Conservation (phyloP, 2,888 invertebrate species). For the Andrena trimmerana region DNA sequence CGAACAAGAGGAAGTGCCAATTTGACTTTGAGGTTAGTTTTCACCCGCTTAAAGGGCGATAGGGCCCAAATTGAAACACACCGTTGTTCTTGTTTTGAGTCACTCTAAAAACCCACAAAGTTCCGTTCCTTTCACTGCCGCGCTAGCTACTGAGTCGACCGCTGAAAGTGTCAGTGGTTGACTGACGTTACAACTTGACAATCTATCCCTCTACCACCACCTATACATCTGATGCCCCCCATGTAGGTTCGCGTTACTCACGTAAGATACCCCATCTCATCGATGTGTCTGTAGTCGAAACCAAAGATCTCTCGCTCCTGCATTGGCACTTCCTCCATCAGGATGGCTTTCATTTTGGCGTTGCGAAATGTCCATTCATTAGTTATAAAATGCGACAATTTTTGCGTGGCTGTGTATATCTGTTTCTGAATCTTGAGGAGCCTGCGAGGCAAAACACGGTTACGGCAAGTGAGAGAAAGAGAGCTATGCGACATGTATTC, state of each 20-base stretch:
- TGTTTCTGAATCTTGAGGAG: conserved; percentile 92
- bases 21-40: too few relatives aligned
- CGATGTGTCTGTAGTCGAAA: conserved; percentile 87
- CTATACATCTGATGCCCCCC: too few relatives aligned
- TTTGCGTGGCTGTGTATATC: conserved; percentile 91
- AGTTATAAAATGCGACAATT: conserved; percentile 90
- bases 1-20: too few relatives aligned
- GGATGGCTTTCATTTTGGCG: conserved; percentile 85
- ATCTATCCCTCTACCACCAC: not conserved
- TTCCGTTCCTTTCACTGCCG: too few relatives aligned
- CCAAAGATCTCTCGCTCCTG: conserved; percentile 86
- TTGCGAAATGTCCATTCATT: conserved; percentile 93
- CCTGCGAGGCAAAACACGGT: conserved; percentile 85
- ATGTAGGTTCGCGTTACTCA: conserved; percentile 46
- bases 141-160: too few relatives aligned
- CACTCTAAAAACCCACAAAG: too few relatives aligned
- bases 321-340: conserved; percentile 81
- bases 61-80: too few relatives aligned
- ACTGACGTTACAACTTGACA: not conserved
- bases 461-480: too few relatives aligned
- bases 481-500: too few relatives aligned
- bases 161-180: too few relatives aligned
- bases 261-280: conserved; percentile 86
- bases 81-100: too few relatives aligned
- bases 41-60: too few relatives aligned